These are phyloP conservation scores for Glyptemys insculpta DNA, from an alignment of 2,797 vertebrate species.

Conservation along the genomic window DNA sequence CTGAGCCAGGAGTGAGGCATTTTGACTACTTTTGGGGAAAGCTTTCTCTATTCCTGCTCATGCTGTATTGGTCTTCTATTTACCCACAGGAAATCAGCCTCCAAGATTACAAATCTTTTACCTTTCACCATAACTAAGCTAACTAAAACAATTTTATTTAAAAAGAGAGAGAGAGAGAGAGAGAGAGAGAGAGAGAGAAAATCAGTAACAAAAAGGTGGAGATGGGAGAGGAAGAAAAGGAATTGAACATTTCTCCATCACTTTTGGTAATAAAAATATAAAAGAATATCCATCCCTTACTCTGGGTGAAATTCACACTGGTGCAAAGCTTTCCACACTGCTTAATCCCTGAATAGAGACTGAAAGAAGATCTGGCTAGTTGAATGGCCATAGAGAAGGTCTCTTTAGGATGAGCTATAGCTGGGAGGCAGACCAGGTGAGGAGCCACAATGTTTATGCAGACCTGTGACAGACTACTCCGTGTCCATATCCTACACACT, in stretches of 20 bases:
- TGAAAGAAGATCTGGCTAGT: background rate
- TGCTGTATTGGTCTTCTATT: background rate
- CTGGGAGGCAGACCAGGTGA: background rate
- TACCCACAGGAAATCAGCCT: background rate
- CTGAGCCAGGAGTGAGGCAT: background rate
- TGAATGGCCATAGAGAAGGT: accelerated
- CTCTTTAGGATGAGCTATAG: background rate
- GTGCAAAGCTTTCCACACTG: background rate
- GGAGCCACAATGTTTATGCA: background rate
- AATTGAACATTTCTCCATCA: background rate
- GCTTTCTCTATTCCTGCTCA: background rate
- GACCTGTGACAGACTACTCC: too few relatives aligned
- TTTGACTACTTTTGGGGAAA: background rate
- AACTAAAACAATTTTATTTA: background rate
- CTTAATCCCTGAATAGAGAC: background rate
- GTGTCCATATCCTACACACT: too few relatives aligned
- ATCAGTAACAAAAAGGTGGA: too few relatives aligned
- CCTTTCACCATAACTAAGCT: too few relatives aligned
- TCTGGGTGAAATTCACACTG: background rate
- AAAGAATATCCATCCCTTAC: background rate
- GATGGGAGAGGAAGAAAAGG: background rate
- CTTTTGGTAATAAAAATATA: background rate
- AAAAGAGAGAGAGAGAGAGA: background rate
- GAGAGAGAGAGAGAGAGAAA: background rate
- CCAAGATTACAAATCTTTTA: background rate